Evolutionary conservation across 1,140 invertebrate genomes (phyloP).

Genomic region (Caenorhabditis remanei): DNA sequence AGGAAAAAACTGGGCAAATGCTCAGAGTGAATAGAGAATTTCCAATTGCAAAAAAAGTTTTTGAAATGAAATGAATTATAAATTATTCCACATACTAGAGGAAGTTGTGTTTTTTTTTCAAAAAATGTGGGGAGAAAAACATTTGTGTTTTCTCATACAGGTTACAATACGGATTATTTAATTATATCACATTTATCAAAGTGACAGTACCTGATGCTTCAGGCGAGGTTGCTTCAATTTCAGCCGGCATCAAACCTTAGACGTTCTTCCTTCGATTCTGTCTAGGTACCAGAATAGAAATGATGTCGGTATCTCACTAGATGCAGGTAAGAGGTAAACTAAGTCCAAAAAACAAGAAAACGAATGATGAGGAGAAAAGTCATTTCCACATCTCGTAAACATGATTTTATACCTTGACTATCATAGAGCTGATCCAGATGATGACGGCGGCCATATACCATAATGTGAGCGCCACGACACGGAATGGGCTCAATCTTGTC

Average conservation of each 20-base stretch:
- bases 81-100: not conserved
- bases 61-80: slow-evolving; percentile 16
- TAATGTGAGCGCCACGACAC: slow-evolving; percentile 5
- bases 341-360: slow-evolving; percentile 51
- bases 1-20: not conserved
- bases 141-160: no score
- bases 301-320: not conserved
- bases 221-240: slow-evolving; percentile 1
- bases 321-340: slow-evolving; percentile 30
- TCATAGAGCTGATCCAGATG: slow-evolving; percentile 39
- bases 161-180: no score
- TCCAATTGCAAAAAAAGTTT: not conserved
- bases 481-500: slow-evolving; percentile 11
- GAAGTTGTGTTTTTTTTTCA: not conserved
- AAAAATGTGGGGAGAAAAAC: not conserved
- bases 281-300: not conserved
- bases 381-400: slow-evolving; percentile 54
- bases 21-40: slow-evolving; percentile 12
- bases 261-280: not conserved
- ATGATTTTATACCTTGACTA: slow-evolving; percentile 49
- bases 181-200: no score
- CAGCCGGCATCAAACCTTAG: not conserved
- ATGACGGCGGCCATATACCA: slow-evolving; percentile 49
- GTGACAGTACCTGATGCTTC: not conserved
- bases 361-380: slow-evolving; percentile 32